A percentile compares a stretch with the other conserved stretches of the same genome.
phyloP scores from a whole-genome alignment of 2,113 vertebrate genomes.

The Tyrannus savana region DNA sequence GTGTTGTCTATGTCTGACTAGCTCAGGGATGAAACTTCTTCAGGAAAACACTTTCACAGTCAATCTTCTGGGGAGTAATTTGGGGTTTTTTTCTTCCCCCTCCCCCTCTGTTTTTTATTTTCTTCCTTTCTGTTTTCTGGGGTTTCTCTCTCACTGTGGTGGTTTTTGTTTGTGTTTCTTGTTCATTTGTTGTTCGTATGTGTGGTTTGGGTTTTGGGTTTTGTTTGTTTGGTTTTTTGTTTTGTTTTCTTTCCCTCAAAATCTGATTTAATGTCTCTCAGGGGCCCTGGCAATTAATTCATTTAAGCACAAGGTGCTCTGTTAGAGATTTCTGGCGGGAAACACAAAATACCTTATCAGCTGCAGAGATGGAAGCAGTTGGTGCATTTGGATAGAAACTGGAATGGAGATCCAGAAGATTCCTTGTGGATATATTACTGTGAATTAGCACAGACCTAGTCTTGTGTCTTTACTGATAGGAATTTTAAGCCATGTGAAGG shows the following conservation, averaged over 20 bases:
- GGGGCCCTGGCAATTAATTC: neutral
- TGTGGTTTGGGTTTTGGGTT: neutral
- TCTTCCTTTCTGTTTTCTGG: neutral
- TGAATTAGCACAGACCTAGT: neutral
- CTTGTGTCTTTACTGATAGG: neutral
- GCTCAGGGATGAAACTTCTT: neutral
- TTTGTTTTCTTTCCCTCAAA: neutral
- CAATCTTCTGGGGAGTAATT: neutral
- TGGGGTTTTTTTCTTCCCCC: too few relatives aligned
- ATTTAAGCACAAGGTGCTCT: neutral
- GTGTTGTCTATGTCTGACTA: neutral
- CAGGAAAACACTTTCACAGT: neutral
- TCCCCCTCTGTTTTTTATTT: neutral
- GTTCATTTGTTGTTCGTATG: neutral
- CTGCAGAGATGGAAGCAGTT: neutral
- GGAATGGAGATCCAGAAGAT: neutral
- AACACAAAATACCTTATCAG: neutral
- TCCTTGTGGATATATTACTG: neutral
- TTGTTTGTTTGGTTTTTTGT: neutral
- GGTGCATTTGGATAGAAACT: neutral
- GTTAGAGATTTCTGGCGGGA: neutral
- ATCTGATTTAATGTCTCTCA: neutral
- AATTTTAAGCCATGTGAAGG: neutral
- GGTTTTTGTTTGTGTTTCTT: neutral
- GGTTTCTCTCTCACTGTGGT: neutral